These are phyloP conservation scores for Eulemur mongoz DNA, from an alignment of 2,797 vertebrate genomes.

Conservation along the genomic window DNA sequence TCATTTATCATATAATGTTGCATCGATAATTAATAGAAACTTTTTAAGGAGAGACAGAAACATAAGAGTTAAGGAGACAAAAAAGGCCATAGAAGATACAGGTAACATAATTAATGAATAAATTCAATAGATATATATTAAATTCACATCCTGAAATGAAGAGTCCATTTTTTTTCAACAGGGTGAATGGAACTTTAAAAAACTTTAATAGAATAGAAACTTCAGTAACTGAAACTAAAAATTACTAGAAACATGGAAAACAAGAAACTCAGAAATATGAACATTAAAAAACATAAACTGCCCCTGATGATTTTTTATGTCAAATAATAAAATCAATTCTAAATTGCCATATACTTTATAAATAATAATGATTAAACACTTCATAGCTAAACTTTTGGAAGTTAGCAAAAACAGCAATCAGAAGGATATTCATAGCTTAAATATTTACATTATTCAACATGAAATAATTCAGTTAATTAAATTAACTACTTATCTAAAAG, in stretches of 20 bases:
- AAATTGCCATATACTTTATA: background rate
- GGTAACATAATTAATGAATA: background rate
- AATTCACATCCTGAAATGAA: background rate
- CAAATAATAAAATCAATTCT: background rate
- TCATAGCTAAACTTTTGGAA: background rate
- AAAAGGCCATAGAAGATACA: background rate
- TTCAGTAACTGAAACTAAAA: background rate
- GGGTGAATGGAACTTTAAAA: background rate
- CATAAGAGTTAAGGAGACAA: background rate
- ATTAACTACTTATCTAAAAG: background rate
- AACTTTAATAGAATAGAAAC: background rate
- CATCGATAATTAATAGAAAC: background rate
- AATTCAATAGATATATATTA: background rate
- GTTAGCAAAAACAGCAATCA: background rate
- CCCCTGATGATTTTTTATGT: background rate
- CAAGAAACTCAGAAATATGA: background rate
- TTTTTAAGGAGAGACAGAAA: background rate
- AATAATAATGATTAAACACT: background rate
- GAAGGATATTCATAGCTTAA: background rate
- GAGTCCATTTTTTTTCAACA: background rate
- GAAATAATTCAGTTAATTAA: background rate
- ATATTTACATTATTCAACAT: background rate
- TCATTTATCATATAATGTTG: background rate
- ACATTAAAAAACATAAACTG: background rate
- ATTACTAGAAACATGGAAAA: background rate